Percentiles rank a stretch among this genome's conserved stretches.
Conservation (phyloP, 2,113 vertebrate genomes). For the Sterrhoptilus dennistouni region DNA sequence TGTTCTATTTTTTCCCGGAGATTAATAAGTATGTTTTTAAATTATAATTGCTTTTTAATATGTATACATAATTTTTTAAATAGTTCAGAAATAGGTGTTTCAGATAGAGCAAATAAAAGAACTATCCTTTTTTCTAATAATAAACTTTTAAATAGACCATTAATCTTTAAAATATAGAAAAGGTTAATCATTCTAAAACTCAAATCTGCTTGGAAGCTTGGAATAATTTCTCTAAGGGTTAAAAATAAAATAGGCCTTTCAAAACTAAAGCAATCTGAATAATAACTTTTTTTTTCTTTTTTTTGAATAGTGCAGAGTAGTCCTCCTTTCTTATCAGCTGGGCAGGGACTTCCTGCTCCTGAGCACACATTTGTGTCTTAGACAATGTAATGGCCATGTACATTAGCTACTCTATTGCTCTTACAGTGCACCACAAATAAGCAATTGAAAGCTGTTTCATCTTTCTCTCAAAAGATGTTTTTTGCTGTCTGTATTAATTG, state of each 20-base stretch:
- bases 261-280: not conserved
- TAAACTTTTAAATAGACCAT: not conserved
- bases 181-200: not conserved
- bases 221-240: not conserved
- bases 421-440: not conserved
- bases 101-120: not conserved
- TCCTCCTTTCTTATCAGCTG: constrained; percentile 48
- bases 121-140: not conserved
- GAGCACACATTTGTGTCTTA: constrained; percentile 2
- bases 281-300: not conserved
- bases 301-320: not conserved
- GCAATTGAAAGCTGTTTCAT: not conserved
- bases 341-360: constrained; percentile 58
- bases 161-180: not conserved
- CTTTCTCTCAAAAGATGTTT: not conserved
- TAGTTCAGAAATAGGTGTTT: not conserved
- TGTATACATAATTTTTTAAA: not conserved
- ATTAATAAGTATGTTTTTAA: not conserved
- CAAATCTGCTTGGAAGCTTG: not conserved
- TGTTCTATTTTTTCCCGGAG: not conserved
- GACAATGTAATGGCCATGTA: not conserved
- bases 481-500: not conserved
- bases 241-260: not conserved
- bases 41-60: not conserved
- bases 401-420: not conserved